Evolutionary conservation across 2,888 invertebrate genomes (phyloP), one percentile per base, ranked within the genome.

Genomic region (Esperia sulphurella): DNA sequence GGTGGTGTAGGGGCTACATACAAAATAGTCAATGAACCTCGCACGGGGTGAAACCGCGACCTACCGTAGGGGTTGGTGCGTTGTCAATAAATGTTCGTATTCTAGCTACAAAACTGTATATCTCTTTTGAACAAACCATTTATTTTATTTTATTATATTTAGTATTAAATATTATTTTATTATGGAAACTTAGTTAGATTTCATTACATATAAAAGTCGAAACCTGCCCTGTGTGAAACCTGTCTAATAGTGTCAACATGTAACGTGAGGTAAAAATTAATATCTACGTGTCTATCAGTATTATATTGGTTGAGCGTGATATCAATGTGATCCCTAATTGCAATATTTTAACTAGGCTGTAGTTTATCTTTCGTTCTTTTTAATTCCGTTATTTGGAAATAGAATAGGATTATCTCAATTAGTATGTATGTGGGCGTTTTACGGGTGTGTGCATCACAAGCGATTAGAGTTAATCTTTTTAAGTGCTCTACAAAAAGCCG

Each of bases 21-120:
- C 21, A 21, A 21, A 58, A 62, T 76, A 79, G 80, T 81, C 80
- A 82, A 79, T 83, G 83, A 83, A 83, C 79, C 76, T 75, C 58
- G n/a, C 35, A n/a, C n/a, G 55, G 71, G 70, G 69, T 65, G 68
- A 69, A 81, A 79, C 83, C 85, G 73, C 84, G 87, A 86, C 86
- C 87, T 87, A 86, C 82, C 73, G 67, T 81, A 83, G 82, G 73
- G 79, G 69, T 67, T 14, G 56, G 53, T 49, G 53, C 56, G 72
- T 84, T 83, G 75, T 65, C 71, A 63, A 66, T 61, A 53, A 49
- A 21, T 37, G 10, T 33, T 10, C 33, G 21, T 21, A 21, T 21
- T 21, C 33, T 33, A 33, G 10, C 8, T 10, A 33, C 8, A 33
- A 33, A 10, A 10, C 33, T 33, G 2, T 2, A n/a, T 10, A 10